Evolutionary conservation across 2,888 invertebrate species (phyloP).

Genomic region (Drosophila ezoana): DNA sequence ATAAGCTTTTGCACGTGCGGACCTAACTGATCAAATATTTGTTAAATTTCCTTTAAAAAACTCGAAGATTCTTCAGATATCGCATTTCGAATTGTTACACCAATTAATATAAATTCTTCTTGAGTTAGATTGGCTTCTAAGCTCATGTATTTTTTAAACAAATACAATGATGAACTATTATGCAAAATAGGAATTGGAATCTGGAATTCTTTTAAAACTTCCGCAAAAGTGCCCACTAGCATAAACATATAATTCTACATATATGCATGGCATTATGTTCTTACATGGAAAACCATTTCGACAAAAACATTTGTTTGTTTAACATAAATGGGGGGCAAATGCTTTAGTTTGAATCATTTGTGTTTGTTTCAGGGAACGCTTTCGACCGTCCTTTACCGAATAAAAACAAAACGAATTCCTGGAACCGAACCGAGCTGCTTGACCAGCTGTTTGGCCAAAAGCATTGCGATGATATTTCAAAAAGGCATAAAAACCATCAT

Average conservation of each 20-base stretch:
- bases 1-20: background rate
- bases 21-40: background rate
- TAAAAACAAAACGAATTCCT: conserved; percentile 27
- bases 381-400: conserved; percentile 11
- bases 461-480: background rate
- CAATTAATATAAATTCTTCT: too few relatives aligned
- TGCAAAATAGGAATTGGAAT: too few relatives aligned
- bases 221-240: background rate
- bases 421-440: conserved; percentile 27
- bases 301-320: conserved; percentile 9
- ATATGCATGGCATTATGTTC: background rate
- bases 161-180: too few relatives aligned
- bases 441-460: conserved; percentile 20
- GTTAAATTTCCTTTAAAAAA: background rate
- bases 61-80: too few relatives aligned
- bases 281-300: conserved; percentile 15
- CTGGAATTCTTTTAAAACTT: too few relatives aligned
- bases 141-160: too few relatives aligned
- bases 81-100: too few relatives aligned
- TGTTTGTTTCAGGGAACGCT: conserved; percentile 13
- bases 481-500: background rate
- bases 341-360: conserved; percentile 12
- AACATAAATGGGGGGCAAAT: conserved; percentile 26
- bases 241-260: background rate
- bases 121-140: too few relatives aligned